Evolutionary conservation across 1,140 invertebrate species (phyloP), one percentile per base, ranked within the genome.

Genomic region (Diuraphis noxia): DNA sequence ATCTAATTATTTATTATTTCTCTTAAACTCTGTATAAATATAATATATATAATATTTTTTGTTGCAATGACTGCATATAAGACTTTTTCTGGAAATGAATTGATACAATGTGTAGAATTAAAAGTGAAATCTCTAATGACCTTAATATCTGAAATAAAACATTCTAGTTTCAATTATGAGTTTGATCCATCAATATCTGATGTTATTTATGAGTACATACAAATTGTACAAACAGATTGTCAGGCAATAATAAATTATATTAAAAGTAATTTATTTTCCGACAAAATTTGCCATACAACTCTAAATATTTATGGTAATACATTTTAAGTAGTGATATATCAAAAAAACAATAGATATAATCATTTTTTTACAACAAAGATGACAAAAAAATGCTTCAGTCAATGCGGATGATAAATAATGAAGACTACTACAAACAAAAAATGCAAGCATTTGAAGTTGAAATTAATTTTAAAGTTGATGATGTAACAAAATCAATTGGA

Each of bases 121-220:
- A 88, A 88, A 63, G 36, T 63, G 10, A 88, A 63, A 25, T 88
- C 49, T 30, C n/a, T 88, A 40, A 63, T 30, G 36, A 19, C 1
- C 9, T 8, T 88, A 52, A 41, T 88, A n/a, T 88, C 86, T 40
- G 86, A 88, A 41, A 88, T 88, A 40, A 88, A 40, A 88, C 23
- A 63, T 2, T n/a, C 38, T 88, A n/a, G 25, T 63, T 10, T 40
- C 7, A 40, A 88, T 40, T 5, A 40, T 40, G 86, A 88, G 25
- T 56, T 88, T 40, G 52, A 88, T 88, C 25, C 36, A 63, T 30
- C 36, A 30, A 40, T 88, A 40, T 41, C 25, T 30, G 21, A 88
- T 56, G 86, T 63, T 40, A 63, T 88, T 40, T n/a, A 88, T 30
- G n/a, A 38, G 6, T 88, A 88, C 25, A 40, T 88, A 56, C 5